Base-by-base conservation (phyloP, 2,113 vertebrate species). In the Hyaena hyaena region DNA sequence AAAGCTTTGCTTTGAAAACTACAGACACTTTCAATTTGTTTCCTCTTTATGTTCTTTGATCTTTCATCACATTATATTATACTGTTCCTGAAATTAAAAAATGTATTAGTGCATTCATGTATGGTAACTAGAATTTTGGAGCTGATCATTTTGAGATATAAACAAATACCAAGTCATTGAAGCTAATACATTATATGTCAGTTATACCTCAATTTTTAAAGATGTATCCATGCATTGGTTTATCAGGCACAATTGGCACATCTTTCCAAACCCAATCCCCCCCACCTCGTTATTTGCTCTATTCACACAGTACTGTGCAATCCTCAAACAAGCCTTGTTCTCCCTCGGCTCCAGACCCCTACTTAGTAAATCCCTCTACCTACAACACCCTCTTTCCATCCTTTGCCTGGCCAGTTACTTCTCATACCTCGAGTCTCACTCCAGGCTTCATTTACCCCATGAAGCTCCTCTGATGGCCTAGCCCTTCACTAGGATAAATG, bases 241-340 rank as follows among this genome's bases (percentile, higher is more conserved):
- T 45, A 19, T n/a, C 31, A n/a, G 7, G 3, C 5, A 10, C 24
- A 7, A 2, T 4, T 9, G 3, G 12, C 58, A 45, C n/a, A 3
- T 26, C 6, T 16, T 31, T 3, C 2, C 7, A 31, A 35, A 0
- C 4, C 7, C 1, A 11, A 11, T 10, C 28, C 31, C 11, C 58
- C 7, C 58, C 5, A 5, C 0, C 11, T 21, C 3, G 2, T 15
- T 0, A 0, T 39, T 15, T 26, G 43, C 63, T 55, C n/a, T 17
- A 24, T 5, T 1, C 39, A 2, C 1, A 11, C n/a, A 0, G n/a
- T 33, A 5, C 48, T 3, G 4, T 2, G 65, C 33, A 0, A 17
- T 1, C 58, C 24, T 69, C 66, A 39, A 14, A 33, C 23, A 7
- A 69, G 33, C 50, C 24, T 33, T 2, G 1, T 4, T 33, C 23